Base-by-base conservation (phyloP, 2,888 invertebrate genomes). In the Anodontia alba region DNA sequence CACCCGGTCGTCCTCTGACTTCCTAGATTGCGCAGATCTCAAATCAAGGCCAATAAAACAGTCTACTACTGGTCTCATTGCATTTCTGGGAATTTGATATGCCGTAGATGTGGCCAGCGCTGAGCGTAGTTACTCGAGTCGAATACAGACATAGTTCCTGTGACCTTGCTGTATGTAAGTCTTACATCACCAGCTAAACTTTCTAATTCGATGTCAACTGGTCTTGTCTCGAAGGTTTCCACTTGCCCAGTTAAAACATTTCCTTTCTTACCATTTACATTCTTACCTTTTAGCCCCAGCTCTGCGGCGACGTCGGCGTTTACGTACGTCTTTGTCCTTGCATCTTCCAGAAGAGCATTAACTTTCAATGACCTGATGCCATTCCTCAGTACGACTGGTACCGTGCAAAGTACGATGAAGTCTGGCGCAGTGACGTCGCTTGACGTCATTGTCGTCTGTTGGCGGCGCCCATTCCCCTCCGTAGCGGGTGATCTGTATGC, bases 291-390 rank as follows among this genome's bases (percentile, higher is more conserved):
- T 17, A 78, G 29, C 0, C 73, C 81, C 15, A 81, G 46, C 68
- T 81, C 81, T 15, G 71, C 72, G 12, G 74, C 78, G 15, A 83
- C 81, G 70, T 75, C 74, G 10, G 62, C 29, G 38, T 85, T 78
- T 0, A 83, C 31, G 68, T 84, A 81, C 5, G 80, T 83, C 57
- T 75, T 46, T 15, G 83, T 80, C 33, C 85, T 85, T 3, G 80
- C 85, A 69, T 85, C 85, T 69, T 83, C 83, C 10, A 85, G 67
- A n/a, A 85, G 54, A 26, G 83, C 83, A 75, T 86, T 80, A 0
- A 85, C 54, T 73, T 78, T 66, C 3, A 83, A 2, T 51, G 57
- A 42, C 20, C 51, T 67, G 15, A 43, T 38, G 12, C 75, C 67
- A 38, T 51, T 54, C 69, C 33, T 54, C 43, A 85, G 17, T 29